Conservation (phyloP, 2,888 invertebrate genomes). For the Spilarctia lutea region DNA sequence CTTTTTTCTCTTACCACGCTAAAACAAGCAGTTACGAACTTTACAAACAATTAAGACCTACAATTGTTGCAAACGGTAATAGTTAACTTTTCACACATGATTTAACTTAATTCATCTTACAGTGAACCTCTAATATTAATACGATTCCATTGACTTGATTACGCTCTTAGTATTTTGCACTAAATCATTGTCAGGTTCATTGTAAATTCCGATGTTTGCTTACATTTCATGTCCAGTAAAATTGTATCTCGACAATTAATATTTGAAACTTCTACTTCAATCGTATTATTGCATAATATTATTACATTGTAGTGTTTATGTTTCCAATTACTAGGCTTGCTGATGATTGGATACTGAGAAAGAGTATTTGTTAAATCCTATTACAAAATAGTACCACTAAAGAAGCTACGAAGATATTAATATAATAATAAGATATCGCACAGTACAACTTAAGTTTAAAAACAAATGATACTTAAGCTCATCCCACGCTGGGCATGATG, state of each 20-base stretch:
- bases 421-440: neutral
- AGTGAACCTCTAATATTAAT: neutral
- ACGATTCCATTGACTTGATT: neutral
- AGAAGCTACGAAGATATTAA: neutral
- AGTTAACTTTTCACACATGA: neutral
- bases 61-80: neutral
- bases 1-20: neutral
- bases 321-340: neutral
- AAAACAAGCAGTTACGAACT: neutral
- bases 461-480: neutral
- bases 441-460: neutral
- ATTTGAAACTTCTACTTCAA: neutral
- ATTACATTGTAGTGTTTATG: neutral
- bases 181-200: neutral
- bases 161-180: no score
- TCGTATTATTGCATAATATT: neutral
- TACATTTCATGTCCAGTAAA: neutral
- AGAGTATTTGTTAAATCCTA: neutral
- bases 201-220: neutral
- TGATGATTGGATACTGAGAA: neutral
- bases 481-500: constrained; percentile 32
- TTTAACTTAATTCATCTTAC: neutral
- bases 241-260: neutral
- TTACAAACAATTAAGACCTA: neutral
- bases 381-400: neutral